Percentiles rank a stretch among this genome's conserved stretches.
phyloP scores from a whole-genome alignment of 2,888 invertebrate species.

The Ochropacha duplaris region DNA sequence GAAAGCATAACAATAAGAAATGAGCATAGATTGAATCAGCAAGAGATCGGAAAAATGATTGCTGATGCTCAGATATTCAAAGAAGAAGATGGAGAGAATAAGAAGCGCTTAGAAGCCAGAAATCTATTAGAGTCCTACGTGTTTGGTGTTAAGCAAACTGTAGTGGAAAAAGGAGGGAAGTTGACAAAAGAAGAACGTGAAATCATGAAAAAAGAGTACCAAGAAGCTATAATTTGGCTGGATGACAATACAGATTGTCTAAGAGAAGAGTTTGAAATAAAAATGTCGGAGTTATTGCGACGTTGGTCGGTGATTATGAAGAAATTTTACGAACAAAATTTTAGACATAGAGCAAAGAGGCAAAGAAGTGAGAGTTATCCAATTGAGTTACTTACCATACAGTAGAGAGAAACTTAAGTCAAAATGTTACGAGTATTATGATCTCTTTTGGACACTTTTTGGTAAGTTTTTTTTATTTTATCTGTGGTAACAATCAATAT shows the following conservation, averaged over 20 bases:
- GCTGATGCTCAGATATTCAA: slow-evolving; percentile 49
- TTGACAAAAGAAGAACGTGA: slow-evolving; percentile 42
- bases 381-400: slow-evolving; percentile 17
- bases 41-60: slow-evolving; percentile 57
- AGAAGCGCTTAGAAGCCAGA: slow-evolving; percentile 50
- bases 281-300: slow-evolving; percentile 53
- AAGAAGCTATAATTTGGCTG: slow-evolving; percentile 53
- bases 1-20: slow-evolving; percentile 52
- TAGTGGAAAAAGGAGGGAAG: slow-evolving; percentile 40
- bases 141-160: slow-evolving; percentile 49
- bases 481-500: not conserved
- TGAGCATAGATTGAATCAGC: slow-evolving; percentile 47
- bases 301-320: slow-evolving; percentile 50
- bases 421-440: not conserved
- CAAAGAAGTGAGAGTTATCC: slow-evolving; percentile 35
- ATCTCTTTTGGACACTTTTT: no score
- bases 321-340: slow-evolving; percentile 40
- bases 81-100: slow-evolving; percentile 58
- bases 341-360: slow-evolving; percentile 42
- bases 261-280: slow-evolving; percentile 57
- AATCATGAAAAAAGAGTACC: slow-evolving; percentile 47
- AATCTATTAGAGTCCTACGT: slow-evolving; percentile 64
- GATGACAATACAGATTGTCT: slow-evolving; percentile 50
- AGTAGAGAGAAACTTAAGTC: slow-evolving; percentile 22
- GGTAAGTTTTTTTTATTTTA: no score